These are phyloP conservation scores for Xanthorhoe designata DNA, from an alignment of 2,888 invertebrate genomes.

Conservation along the genomic window DNA sequence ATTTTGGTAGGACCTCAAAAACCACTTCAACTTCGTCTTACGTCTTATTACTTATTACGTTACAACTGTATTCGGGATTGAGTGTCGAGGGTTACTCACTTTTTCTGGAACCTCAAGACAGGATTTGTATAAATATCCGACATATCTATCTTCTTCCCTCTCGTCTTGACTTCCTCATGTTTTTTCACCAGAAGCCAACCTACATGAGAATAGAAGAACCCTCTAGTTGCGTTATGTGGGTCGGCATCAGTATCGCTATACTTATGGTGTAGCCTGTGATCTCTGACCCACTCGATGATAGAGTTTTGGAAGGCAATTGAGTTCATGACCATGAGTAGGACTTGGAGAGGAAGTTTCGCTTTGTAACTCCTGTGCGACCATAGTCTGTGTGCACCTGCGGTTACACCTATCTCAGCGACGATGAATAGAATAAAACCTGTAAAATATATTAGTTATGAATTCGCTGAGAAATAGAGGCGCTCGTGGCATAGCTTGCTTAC, in stretches of 20 bases:
- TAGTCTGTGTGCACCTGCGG: conserved; percentile 60
- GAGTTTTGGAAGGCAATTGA: conserved; percentile 76
- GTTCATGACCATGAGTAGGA: conserved; percentile 58
- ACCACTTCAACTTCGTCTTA: no score
- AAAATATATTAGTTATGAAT: not conserved
- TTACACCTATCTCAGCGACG: conserved; percentile 55
- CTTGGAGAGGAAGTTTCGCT: conserved; percentile 58
- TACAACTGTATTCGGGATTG: no score
- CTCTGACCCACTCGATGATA: conserved; percentile 85
- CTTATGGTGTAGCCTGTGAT: conserved; percentile 90
- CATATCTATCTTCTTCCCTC: conserved; percentile 89
- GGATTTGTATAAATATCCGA: conserved; percentile 90
- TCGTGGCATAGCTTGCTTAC: no score
- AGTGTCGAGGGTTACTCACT: conserved; percentile 52
- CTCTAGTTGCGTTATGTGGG: conserved; percentile 90
- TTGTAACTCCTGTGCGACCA: conserved; percentile 62
- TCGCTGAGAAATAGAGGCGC: not conserved
- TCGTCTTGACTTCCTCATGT: conserved; percentile 89
- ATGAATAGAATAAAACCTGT: conserved; percentile 48
- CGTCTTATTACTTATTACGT: no score
- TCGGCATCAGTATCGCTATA: conserved; percentile 74
- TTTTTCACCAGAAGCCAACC: conserved; percentile 93
- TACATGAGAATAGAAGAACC: conserved; percentile 93
- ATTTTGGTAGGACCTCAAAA: no score
- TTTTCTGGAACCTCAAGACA: conserved; percentile 89